Evolutionary conservation across 2,888 invertebrate species (phyloP).

Genomic region (Ramazzottius varieornatus): DNA sequence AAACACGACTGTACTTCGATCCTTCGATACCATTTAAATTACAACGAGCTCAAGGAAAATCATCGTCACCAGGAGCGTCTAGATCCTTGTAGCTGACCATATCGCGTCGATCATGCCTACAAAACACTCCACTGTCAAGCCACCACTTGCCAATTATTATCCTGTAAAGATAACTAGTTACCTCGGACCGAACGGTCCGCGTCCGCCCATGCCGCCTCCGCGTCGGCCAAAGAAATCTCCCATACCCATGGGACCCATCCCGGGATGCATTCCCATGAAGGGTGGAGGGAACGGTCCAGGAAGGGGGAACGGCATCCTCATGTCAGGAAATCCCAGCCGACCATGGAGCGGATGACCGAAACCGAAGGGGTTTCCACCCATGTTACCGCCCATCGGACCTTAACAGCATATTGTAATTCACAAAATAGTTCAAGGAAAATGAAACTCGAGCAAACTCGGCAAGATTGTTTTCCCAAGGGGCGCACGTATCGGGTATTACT

Average conservation of each 20-base stretch:
- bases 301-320: background rate
- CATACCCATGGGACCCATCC: background rate
- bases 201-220: background rate
- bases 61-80: conserved; percentile 53
- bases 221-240: background rate
- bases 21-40: too few species aligned
- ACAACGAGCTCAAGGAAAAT: conserved; percentile 40
- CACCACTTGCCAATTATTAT: background rate
- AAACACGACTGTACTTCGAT: too few species aligned
- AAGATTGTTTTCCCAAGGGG: too few species aligned
- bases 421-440: too few species aligned
- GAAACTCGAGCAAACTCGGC: background rate
- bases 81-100: conserved; percentile 66
- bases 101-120: conserved; percentile 32
- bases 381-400: too few species aligned
- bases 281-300: background rate
- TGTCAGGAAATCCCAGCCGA: background rate
- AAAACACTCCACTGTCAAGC: conserved; percentile 8
- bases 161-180: background rate
- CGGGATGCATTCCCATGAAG: background rate
- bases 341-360: background rate
- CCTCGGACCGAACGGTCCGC: background rate
- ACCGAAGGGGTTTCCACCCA: too few species aligned
- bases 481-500: too few species aligned
- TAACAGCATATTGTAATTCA: too few species aligned